phyloP scores from a whole-genome alignment of 2,113 vertebrate species.

The Alethe diademata region DNA sequence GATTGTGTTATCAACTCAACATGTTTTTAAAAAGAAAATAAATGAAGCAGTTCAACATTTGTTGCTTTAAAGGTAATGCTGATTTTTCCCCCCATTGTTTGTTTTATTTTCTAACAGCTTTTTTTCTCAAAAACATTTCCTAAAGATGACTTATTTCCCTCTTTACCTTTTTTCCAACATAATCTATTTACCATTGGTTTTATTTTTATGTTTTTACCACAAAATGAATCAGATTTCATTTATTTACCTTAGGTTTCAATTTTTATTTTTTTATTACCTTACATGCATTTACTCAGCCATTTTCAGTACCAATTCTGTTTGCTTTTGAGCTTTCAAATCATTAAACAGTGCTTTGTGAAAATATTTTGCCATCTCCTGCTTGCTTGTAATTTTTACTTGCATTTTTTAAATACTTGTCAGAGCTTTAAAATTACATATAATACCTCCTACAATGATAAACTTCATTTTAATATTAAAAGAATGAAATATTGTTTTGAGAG shows the following conservation, averaged over 20 bases:
- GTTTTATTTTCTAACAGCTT: background rate
- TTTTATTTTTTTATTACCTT: background rate
- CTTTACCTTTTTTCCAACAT: background rate
- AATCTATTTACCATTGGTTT: background rate
- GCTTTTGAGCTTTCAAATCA: background rate
- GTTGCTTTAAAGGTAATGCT: background rate
- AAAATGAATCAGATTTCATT: background rate
- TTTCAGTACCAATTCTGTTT: background rate
- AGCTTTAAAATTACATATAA: background rate
- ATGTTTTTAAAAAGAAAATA: no score
- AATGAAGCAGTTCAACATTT: background rate
- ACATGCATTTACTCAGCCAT: background rate
- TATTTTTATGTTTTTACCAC: background rate
- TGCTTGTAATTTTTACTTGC: background rate
- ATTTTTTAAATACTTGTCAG: background rate
- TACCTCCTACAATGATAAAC: background rate
- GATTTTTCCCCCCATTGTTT: background rate
- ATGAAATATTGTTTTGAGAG: background rate
- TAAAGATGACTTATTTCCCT: background rate
- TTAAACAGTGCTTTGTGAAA: background rate
- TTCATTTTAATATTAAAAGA: background rate
- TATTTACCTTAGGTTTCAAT: background rate
- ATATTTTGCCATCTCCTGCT: background rate
- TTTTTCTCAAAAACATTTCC: background rate
- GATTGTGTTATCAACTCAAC: background rate